Conservation (phyloP, 2,888 invertebrate genomes). For the Steromphala cineraria region DNA sequence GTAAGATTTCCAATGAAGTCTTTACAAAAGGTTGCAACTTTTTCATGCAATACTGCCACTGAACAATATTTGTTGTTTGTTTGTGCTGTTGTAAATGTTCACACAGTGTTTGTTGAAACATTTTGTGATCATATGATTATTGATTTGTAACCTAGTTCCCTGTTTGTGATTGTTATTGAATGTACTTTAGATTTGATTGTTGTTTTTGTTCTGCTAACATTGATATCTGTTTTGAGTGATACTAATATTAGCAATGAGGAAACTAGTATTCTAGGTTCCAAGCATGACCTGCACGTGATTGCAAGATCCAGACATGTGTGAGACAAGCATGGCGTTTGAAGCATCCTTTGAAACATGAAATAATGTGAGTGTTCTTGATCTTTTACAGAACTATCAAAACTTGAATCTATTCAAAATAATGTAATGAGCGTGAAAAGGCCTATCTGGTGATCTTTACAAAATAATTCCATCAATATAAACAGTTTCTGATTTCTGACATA, state of each 20-base stretch:
- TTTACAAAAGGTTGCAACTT: not conserved
- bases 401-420: too few relatives aligned
- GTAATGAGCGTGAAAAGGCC: too few relatives aligned
- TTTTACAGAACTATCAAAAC: too few relatives aligned
- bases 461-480: too few relatives aligned
- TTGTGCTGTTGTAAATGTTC: conserved; percentile 9
- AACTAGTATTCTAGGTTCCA: not conserved
- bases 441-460: too few relatives aligned
- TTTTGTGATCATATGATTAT: not conserved
- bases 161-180: not conserved
- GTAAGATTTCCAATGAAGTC: not conserved
- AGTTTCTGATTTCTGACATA: too few relatives aligned
- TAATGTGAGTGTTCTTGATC: too few relatives aligned
- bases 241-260: conserved; percentile 5
- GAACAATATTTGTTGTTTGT: not conserved
- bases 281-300: not conserved
- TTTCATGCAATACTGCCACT: not conserved
- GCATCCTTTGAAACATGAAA: not conserved
- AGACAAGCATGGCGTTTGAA: not conserved
- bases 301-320: not conserved
- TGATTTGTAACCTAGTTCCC: not conserved
- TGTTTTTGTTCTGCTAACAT: too few relatives aligned
- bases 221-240: not conserved
- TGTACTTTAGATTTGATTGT: not conserved
- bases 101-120: conserved; percentile 18